Conservation (phyloP, 2,113 vertebrate genomes). For the Pseudonaja textilis region DNA sequence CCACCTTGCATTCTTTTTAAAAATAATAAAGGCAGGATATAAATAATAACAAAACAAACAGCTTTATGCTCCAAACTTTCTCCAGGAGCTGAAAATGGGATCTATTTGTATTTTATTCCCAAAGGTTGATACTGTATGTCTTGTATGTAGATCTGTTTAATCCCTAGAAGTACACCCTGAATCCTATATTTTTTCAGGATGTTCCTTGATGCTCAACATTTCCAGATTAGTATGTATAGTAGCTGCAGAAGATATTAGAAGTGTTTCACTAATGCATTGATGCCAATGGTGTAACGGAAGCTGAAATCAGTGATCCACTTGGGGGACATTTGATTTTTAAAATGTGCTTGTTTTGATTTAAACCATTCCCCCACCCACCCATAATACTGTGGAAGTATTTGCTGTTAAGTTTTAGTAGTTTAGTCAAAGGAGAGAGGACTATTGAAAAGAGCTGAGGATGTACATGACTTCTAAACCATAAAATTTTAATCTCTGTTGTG, state of each 20-base stretch:
- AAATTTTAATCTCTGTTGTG: not conserved
- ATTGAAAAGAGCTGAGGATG: not conserved
- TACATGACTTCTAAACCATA: not conserved
- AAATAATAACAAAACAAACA: not conserved
- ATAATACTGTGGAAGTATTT: not conserved
- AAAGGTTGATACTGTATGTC: constrained; percentile 8
- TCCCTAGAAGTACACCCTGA: not conserved
- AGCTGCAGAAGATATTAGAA: not conserved
- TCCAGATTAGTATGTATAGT: not conserved
- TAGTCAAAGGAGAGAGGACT: not conserved
- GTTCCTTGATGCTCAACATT: not conserved
- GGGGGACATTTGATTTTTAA: not conserved
- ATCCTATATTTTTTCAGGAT: not conserved
- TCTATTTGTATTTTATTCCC: not conserved
- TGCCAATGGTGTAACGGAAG: not conserved
- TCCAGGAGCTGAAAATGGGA: not conserved
- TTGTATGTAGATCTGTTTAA: not conserved
- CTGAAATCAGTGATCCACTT: not conserved
- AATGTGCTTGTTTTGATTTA: not conserved
- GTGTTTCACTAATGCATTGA: not conserved
- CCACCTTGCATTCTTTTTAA: not conserved
- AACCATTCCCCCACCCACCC: not conserved
- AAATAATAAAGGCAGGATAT: not conserved
- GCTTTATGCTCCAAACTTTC: not conserved
- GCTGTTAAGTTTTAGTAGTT: not conserved